phyloP scores from a whole-genome alignment of 2,113 vertebrate genomes.

The Eudyptes chrysolophus region DNA sequence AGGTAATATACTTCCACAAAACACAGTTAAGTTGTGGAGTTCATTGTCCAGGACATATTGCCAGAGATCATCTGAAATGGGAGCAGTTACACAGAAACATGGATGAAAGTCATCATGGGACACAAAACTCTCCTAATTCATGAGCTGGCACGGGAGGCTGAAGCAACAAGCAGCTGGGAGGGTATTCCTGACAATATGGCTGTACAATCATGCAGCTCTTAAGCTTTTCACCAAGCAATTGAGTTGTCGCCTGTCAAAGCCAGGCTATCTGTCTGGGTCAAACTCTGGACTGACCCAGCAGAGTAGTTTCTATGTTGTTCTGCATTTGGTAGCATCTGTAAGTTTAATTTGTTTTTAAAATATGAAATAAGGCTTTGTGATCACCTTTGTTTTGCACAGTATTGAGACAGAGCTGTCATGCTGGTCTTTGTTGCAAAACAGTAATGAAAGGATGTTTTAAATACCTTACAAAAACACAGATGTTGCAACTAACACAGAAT shows the following conservation, averaged over 20 bases:
- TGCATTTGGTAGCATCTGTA: not conserved
- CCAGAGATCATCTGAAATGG: not conserved
- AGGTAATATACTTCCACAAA: not conserved
- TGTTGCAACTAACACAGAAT: constrained; percentile 43
- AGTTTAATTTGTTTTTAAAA: not conserved
- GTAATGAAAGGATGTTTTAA: constrained; percentile 41
- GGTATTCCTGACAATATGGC: not conserved
- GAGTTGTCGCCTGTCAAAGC: not conserved
- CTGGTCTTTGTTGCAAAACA: constrained; percentile 42
- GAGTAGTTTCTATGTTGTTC: not conserved
- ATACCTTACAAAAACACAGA: not conserved
- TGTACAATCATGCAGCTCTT: not conserved
- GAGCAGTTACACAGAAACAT: not conserved
- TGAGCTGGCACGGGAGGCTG: not conserved
- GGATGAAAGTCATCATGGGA: not conserved
- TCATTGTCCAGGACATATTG: not conserved
- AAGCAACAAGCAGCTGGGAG: not conserved
- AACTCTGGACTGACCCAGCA: not conserved
- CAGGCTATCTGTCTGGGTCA: not conserved
- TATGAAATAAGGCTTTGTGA: not conserved
- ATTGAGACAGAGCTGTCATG: constrained; percentile 24
- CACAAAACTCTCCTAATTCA: not conserved
- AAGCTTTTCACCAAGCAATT: not conserved
- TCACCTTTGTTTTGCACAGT: not conserved
- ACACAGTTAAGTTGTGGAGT: not conserved